Evolutionary conservation across 2,888 invertebrate genomes (phyloP).

Genomic region (Sialis lutaria): DNA sequence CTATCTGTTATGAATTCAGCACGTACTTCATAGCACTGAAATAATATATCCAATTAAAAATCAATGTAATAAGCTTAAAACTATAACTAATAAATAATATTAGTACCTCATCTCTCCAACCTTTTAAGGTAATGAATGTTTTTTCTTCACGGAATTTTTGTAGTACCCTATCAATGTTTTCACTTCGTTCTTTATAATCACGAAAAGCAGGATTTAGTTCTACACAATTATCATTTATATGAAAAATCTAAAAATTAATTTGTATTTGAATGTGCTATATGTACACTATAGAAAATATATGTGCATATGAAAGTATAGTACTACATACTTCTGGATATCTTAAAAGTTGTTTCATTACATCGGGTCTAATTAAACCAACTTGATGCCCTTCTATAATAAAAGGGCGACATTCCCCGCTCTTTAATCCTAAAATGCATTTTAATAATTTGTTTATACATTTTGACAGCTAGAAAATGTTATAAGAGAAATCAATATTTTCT

Average conservation of each 20-base stretch:
- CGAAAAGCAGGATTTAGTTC: slow-evolving; percentile 76
- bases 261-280: neutral
- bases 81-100: neutral
- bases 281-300: neutral
- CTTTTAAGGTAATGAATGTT: slow-evolving; percentile 63
- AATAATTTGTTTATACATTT: neutral
- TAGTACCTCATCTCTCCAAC: slow-evolving; percentile 83
- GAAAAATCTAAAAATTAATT: slow-evolving; percentile 38
- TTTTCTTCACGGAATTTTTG: slow-evolving; percentile 56
- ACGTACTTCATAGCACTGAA: slow-evolving; percentile 77
- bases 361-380: slow-evolving; percentile 72
- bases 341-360: slow-evolving; percentile 64
- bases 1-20: slow-evolving; percentile 46
- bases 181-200: slow-evolving; percentile 67
- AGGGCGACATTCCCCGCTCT: slow-evolving; percentile 63
- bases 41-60: slow-evolving; percentile 10
- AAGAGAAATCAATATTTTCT: slow-evolving; percentile 13
- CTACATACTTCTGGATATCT: slow-evolving; percentile 60
- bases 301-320: slow-evolving; percentile 1
- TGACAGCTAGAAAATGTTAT: neutral
- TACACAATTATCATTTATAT: slow-evolving; percentile 52
- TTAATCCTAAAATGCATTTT: slow-evolving; percentile 39
- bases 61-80: too few relatives aligned
- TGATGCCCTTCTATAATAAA: slow-evolving; percentile 79
- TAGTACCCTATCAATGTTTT: slow-evolving; percentile 61